Evolutionary conservation across 2,797 vertebrate species (phyloP), one percentile per base, ranked within the genome.

Genomic region (Parauchenoglanis ngamensis): DNA sequence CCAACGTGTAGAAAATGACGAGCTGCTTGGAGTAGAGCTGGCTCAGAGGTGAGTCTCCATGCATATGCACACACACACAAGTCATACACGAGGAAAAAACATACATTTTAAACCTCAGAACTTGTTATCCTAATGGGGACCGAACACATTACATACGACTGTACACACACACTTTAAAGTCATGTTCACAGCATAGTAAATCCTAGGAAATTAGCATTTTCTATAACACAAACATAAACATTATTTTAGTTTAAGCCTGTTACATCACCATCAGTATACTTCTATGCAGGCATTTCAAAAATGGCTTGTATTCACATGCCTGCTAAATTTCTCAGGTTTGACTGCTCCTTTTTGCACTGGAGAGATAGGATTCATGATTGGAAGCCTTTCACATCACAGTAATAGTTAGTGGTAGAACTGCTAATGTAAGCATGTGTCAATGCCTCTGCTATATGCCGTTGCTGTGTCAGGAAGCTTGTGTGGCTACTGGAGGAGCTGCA

Each of bases 11-110:
- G 94, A 94, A 88, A 92, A 93, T 75, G 96, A 97, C 88, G 94
- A 93, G 5, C 89, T 86, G 23, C 83, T 92, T 0, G 94, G 95
- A 86, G 94, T 94, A 67, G 96, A 96, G 63, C 90, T 95, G 63
- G 92, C 92, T 75, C 94, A 94, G 92, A 97, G 97, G 98, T 98
- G 93, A 90, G 92, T 86, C 67, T 76, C 25, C 10, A 35, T 23
- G 61, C 57, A 63, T 35, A 57, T 25, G 25, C 1, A 11, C 61
- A 54, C 31, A 67, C 23, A 67, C 52, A 72, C 28, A 19, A 19
- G 25, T 35, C 46, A 49, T 49, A 49, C 46, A 40, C 3, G 10
- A 7, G 68, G 2, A 6, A 35, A 15, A 35, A 40, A 63, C n/a
- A 44, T 1, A 56, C 28, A 59, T 56, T 10, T 31, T 31, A 54